Evolutionary conservation across 2,888 invertebrate species (phyloP).

Genomic region (Oscheius sp.): DNA sequence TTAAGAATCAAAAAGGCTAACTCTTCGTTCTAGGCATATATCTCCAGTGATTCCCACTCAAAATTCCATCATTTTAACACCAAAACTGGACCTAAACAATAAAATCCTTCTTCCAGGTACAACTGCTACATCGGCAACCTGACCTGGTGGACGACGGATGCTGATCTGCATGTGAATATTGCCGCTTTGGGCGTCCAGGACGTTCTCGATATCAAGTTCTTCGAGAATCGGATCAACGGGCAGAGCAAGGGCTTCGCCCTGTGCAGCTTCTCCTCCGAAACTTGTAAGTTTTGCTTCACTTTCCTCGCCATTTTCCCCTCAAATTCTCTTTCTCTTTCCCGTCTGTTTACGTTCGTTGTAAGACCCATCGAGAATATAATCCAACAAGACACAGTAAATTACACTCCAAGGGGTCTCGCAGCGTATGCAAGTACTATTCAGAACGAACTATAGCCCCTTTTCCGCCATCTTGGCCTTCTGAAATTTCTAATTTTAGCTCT

Average conservation of each 20-base stretch:
- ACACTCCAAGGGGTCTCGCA: no score
- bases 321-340: conserved; percentile 2
- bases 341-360: no score
- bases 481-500: conserved; percentile 36
- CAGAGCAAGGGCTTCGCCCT: conserved; percentile 83
- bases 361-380: no score
- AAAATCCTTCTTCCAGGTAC: conserved; percentile 63
- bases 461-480: no score
- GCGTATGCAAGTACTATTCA: no score
- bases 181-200: conserved; percentile 94
- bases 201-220: conserved; percentile 97
- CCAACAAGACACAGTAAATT: no score
- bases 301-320: not conserved
- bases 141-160: conserved; percentile 82
- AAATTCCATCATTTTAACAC: no score
- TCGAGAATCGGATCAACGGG: conserved; percentile 92
- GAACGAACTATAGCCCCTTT: no score
- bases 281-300: conserved; percentile 23
- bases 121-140: conserved; percentile 97
- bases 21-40: no score
- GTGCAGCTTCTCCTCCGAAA: conserved; percentile 80
- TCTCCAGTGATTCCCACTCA: no score
- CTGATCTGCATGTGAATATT: conserved; percentile 47
- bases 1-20: no score
- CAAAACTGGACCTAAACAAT: not conserved